Percentiles rank a stretch among this genome's conserved stretches.
These are phyloP conservation scores for Tetanocera ferruginea DNA, from an alignment of 2,888 invertebrate genomes.

Conservation along the genomic window DNA sequence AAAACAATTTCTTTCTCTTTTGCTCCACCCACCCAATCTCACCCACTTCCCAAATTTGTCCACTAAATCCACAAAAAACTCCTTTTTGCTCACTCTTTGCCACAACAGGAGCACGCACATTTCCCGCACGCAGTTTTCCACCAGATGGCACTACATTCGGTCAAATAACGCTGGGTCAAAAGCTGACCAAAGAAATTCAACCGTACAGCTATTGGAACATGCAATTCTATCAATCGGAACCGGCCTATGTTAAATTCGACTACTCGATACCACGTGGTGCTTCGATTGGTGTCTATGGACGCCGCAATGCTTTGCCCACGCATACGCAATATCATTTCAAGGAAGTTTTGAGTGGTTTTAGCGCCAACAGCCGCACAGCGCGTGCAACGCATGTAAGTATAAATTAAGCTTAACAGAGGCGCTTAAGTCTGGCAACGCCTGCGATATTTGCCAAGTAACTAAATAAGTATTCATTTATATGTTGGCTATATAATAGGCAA, in stretches of 20 bases:
- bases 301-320: slow-evolving; percentile 93
- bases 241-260: slow-evolving; percentile 94
- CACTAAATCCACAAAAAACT: not conserved
- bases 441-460: not conserved
- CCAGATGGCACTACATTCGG: slow-evolving; percentile 94
- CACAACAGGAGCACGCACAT: slow-evolving; percentile 83
- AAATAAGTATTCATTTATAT: not conserved
- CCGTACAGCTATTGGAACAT: slow-evolving; percentile 98
- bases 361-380: slow-evolving; percentile 86
- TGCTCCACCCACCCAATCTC: not conserved
- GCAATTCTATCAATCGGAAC: slow-evolving; percentile 95
- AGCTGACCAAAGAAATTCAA: slow-evolving; percentile 88
- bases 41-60: not conserved
- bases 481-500: not conserved
- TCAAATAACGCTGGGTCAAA: slow-evolving; percentile 89
- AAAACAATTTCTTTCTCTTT: slow-evolving; percentile 13
- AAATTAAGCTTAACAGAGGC: too few species aligned
- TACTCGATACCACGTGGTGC: slow-evolving; percentile 92
- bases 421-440: too few species aligned
- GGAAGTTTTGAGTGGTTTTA: slow-evolving; percentile 92
- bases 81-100: not conserved
- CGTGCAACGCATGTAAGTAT: slow-evolving; percentile 83
- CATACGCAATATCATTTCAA: slow-evolving; percentile 97
- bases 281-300: slow-evolving; percentile 94
- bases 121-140: slow-evolving; percentile 91